phyloP scores from a whole-genome alignment of 2,797 vertebrate genomes.

The Leptatherina wallacei region DNA sequence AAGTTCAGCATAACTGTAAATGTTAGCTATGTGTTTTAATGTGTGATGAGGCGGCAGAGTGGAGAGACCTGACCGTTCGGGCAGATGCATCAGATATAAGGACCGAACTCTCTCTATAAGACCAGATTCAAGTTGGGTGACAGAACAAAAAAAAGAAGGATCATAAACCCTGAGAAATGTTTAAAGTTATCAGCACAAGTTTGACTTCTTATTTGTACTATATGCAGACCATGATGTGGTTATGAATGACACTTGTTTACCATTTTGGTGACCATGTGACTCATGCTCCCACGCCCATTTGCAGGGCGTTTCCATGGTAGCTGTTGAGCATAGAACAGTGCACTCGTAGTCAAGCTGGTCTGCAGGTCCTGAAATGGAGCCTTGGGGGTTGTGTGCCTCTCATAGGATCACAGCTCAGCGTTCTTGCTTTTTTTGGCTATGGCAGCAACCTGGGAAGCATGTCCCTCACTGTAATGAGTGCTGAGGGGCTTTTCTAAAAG shows the following conservation, averaged over 20 bases:
- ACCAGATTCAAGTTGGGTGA: background rate
- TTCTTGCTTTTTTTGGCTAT: conserved; percentile 64
- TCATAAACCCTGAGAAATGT: background rate
- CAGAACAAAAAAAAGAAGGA: background rate
- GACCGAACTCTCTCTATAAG: background rate
- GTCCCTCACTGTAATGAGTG: conserved; percentile 45
- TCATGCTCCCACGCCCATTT: conserved; percentile 78
- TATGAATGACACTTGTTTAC: conserved; percentile 87
- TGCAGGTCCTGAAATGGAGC: conserved; percentile 76
- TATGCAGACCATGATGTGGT: conserved; percentile 62
- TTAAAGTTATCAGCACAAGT: conserved; percentile 34
- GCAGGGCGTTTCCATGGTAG: conserved; percentile 81
- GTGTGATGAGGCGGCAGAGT: conserved; percentile 24
- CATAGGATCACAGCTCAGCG: conserved; percentile 57
- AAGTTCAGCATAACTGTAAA: conserved; percentile 76
- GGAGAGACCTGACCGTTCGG: conserved; percentile 3
- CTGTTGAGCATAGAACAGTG: conserved; percentile 70
- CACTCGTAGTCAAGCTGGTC: conserved; percentile 65
- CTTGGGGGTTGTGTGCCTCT: conserved; percentile 57
- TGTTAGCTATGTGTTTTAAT: conserved; percentile 59
- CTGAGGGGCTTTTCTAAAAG: conserved; percentile 63
- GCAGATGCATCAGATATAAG: conserved; percentile 12
- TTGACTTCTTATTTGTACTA: conserved; percentile 38
- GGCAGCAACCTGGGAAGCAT: conserved; percentile 59
- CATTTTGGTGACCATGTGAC: conserved; percentile 80